Conservation (phyloP, 2,888 invertebrate species). For the Nebria brevicollis region DNA sequence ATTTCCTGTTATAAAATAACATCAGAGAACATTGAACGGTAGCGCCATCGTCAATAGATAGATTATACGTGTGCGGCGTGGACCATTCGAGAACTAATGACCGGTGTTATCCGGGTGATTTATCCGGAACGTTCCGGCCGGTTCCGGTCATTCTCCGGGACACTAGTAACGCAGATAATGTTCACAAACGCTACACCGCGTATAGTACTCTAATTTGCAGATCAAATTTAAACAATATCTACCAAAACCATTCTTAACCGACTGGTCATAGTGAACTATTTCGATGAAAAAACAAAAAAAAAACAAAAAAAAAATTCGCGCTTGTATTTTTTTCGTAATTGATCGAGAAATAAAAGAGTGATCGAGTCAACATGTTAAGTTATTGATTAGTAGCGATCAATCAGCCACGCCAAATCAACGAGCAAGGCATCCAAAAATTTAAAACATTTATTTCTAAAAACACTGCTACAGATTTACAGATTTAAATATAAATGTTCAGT, state of each 20-base stretch:
- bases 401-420: too few relatives aligned
- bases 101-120: slow-evolving; percentile 62
- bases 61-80: background rate
- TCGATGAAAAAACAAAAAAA: too few relatives aligned
- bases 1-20: slow-evolving; percentile 9
- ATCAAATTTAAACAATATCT: background rate
- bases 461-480: too few relatives aligned
- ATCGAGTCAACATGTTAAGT: background rate
- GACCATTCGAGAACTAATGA: slow-evolving; percentile 60
- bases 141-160: slow-evolving; percentile 24
- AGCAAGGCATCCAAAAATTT: too few relatives aligned
- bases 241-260: too few relatives aligned
- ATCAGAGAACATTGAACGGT: background rate
- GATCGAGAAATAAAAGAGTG: background rate
- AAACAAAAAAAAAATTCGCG: too few relatives aligned
- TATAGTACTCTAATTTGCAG: background rate
- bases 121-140: slow-evolving; percentile 55
- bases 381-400: too few relatives aligned
- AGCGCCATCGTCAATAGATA: background rate
- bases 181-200: background rate
- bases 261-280: too few relatives aligned
- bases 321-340: too few relatives aligned
- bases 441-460: too few relatives aligned
- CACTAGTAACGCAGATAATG: background rate
- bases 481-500: too few relatives aligned